Percentiles rank a stretch among this genome's conserved stretches.
These are phyloP conservation scores for Oenanthe oenanthe DNA, from an alignment of 2,113 vertebrate genomes.

Conservation along the genomic window DNA sequence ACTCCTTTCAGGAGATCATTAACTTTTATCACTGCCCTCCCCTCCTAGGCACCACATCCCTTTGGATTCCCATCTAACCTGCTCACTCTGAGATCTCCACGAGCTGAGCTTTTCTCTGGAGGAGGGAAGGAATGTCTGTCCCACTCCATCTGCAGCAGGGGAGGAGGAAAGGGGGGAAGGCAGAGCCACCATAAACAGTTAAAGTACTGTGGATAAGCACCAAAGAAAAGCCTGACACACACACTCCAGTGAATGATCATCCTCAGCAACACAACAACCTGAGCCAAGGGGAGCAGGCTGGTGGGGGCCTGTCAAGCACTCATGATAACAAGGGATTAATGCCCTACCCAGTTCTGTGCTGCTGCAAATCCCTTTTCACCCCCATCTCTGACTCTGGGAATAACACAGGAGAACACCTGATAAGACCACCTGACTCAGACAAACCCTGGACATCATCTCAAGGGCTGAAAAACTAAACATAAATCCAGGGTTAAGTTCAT, in stretches of 20 bases:
- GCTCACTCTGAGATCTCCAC: not conserved
- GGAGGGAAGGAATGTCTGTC: not conserved
- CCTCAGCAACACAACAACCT: not conserved
- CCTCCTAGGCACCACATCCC: not conserved
- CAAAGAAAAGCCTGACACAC: not conserved
- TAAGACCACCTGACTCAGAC: not conserved
- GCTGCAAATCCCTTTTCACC: not conserved
- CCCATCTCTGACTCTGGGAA: not conserved
- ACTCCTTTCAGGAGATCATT: not conserved
- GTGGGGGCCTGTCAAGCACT: not conserved
- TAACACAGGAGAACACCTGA: not conserved
- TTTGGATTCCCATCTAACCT: not conserved
- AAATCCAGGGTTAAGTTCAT: not conserved
- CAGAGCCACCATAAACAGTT: not conserved
- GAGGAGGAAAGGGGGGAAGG: not conserved
- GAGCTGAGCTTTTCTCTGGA: not conserved
- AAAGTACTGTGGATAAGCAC: not conserved
- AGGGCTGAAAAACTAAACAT: not conserved
- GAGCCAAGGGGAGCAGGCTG: not conserved
- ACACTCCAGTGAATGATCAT: not conserved
- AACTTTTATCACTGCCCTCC: not conserved
- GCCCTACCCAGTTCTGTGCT: not conserved
- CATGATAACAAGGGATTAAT: not conserved
- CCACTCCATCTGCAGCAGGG: not conserved
- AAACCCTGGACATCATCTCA: not conserved